Conservation (phyloP, 2,888 invertebrate species). For the Isoperla grammatica region DNA sequence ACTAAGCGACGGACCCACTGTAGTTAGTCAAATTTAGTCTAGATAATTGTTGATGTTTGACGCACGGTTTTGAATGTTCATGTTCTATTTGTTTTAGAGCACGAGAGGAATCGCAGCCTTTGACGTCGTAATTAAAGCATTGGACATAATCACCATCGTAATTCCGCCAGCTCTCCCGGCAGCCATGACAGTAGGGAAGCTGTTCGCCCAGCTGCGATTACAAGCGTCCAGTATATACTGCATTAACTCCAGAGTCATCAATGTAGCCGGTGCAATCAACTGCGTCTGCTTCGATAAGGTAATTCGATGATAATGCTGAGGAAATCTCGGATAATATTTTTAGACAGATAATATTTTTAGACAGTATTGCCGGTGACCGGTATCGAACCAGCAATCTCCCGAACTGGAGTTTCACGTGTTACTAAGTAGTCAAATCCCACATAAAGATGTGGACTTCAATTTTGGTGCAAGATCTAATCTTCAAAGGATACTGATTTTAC, state of each 20-base stretch:
- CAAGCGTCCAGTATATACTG: constrained; percentile 41
- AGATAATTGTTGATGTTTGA: too few species aligned
- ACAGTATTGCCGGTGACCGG: too few species aligned
- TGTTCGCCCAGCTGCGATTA: constrained; percentile 42
- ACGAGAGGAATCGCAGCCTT: constrained; percentile 30
- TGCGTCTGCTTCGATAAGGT: constrained; percentile 52
- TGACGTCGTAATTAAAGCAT: constrained; percentile 37
- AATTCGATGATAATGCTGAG: background rate
- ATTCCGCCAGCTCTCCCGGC: constrained; percentile 58
- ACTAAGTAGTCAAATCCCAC: too few species aligned
- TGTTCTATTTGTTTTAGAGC: constrained; percentile 31
- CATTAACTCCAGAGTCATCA: constrained; percentile 43
- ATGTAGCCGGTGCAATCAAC: constrained; percentile 42
- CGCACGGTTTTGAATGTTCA: too few species aligned
- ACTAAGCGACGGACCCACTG: too few species aligned
- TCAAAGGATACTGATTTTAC: too few species aligned
- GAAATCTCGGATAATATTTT: background rate
- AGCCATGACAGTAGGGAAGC: constrained; percentile 44
- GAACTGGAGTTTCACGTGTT: too few species aligned
- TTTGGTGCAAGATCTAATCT: too few species aligned
- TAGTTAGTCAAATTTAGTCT: too few species aligned
- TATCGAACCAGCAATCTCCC: too few species aligned
- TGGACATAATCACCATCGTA: constrained; percentile 57
- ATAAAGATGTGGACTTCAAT: too few species aligned
- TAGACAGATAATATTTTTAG: background rate